These are phyloP conservation scores for Sterrhoptilus dennistouni DNA, from an alignment of 2,113 vertebrate genomes.

Conservation along the genomic window DNA sequence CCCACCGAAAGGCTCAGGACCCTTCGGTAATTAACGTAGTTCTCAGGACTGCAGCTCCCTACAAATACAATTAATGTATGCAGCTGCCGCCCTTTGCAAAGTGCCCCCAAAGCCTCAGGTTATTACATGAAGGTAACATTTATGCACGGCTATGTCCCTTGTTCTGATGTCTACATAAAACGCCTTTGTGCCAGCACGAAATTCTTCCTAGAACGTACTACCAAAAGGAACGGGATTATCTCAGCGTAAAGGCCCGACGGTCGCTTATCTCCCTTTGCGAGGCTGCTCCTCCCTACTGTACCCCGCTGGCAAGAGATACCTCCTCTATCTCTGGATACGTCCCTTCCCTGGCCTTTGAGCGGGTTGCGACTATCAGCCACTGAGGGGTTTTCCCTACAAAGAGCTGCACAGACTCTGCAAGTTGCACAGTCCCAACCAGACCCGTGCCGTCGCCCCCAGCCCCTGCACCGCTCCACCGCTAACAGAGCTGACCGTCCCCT, in stretches of 20 bases:
- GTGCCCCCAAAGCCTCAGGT: neutral
- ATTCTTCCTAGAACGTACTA: neutral
- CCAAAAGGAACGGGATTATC: neutral
- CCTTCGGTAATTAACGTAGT: neutral
- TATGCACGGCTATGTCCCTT: fast-evolving
- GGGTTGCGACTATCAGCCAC: neutral
- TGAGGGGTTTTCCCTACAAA: too few species aligned
- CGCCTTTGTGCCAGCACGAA: fast-evolving
- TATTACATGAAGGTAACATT: neutral
- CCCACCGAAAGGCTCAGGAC: neutral
- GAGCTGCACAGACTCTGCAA: neutral
- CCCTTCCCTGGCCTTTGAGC: neutral
- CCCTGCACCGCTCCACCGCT: too few species aligned
- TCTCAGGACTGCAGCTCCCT: neutral
- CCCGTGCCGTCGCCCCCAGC: fast-evolving
- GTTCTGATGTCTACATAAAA: fast-evolving
- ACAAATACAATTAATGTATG: fast-evolving
- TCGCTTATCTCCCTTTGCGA: neutral
- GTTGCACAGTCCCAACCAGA: fast-evolving
- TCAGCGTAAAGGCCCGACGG: neutral
- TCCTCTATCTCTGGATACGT: neutral
- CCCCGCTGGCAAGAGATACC: neutral
- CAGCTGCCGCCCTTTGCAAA: neutral
- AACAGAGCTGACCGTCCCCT: fast-evolving
- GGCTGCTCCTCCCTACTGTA: neutral